These are phyloP conservation scores for Holcopasites calliopsidis DNA, from an alignment of 1,140 invertebrate species.

Conservation along the genomic window DNA sequence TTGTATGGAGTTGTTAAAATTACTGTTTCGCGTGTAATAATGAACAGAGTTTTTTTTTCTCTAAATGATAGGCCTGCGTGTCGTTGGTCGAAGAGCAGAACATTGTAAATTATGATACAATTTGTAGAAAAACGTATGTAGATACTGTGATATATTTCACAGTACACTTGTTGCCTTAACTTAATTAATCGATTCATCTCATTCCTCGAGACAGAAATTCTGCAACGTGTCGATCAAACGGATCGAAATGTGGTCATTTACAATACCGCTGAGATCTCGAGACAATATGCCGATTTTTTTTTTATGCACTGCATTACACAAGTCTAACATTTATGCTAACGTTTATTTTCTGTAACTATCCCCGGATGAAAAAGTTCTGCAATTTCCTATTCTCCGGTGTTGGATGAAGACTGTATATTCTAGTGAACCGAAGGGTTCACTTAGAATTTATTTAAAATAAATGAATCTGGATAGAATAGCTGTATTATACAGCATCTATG, in stretches of 20 bases:
- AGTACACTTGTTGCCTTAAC: background rate
- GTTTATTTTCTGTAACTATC: background rate
- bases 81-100: conserved; percentile 1
- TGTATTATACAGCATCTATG: background rate
- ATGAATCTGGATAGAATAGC: background rate
- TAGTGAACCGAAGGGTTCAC: too few relatives aligned
- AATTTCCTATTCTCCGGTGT: background rate
- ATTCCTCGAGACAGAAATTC: conserved; percentile 5
- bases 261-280: conserved; percentile 22
- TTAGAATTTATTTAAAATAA: too few relatives aligned
- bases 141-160: too few relatives aligned
- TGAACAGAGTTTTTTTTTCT: too few relatives aligned
- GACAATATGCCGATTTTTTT: conserved; percentile 42
- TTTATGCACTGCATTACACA: conserved; percentile 29
- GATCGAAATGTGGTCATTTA: conserved; percentile 5
- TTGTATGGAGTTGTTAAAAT: background rate
- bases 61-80: conserved; percentile 12
- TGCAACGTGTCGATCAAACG: background rate
- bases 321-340: conserved; percentile 41
- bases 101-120: background rate
- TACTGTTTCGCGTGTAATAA: too few relatives aligned
- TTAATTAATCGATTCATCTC: background rate
- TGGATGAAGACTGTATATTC: background rate
- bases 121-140: too few relatives aligned
- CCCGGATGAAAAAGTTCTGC: background rate